These are phyloP conservation scores for Dasyurus viverrinus DNA, from an alignment of 2,113 vertebrate species.

Conservation along the genomic window DNA sequence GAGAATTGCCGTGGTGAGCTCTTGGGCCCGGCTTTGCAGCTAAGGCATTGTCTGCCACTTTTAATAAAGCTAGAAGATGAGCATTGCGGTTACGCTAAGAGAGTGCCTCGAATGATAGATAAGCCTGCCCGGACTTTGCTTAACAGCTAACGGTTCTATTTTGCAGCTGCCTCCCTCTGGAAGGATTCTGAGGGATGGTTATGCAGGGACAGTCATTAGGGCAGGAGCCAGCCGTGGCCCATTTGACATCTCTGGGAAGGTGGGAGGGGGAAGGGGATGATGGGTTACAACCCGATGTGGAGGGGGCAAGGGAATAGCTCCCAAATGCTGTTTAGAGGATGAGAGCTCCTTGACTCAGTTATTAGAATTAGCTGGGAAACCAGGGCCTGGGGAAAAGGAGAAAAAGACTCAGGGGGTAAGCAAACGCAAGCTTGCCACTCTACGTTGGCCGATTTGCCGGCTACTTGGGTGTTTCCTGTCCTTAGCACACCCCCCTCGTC, in stretches of 20 bases:
- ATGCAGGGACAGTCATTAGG: slow-evolving; percentile 22
- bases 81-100: slow-evolving; percentile 57
- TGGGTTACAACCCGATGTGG: slow-evolving; percentile 7
- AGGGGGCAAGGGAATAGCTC: background rate
- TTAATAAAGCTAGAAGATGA: slow-evolving; percentile 11
- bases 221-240: background rate
- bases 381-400: background rate
- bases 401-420: background rate
- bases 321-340: background rate
- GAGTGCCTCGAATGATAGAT: background rate
- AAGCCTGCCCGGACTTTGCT: background rate
- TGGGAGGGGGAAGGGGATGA: background rate
- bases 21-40: slow-evolving; percentile 8
- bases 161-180: slow-evolving; percentile 31
- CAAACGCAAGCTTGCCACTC: background rate
- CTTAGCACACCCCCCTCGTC: background rate
- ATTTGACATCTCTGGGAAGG: background rate
- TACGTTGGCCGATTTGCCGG: background rate
- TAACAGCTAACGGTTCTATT: slow-evolving; percentile 25
- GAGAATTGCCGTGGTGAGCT: slow-evolving; percentile 71
- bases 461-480: background rate
- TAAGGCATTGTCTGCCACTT: slow-evolving; percentile 64
- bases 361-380: background rate
- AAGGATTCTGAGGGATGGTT: background rate
- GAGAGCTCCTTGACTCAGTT: background rate